Evolutionary conservation across 2,888 invertebrate species (phyloP).

Genomic region (Pseudococcus jackbeardsleyi): DNA sequence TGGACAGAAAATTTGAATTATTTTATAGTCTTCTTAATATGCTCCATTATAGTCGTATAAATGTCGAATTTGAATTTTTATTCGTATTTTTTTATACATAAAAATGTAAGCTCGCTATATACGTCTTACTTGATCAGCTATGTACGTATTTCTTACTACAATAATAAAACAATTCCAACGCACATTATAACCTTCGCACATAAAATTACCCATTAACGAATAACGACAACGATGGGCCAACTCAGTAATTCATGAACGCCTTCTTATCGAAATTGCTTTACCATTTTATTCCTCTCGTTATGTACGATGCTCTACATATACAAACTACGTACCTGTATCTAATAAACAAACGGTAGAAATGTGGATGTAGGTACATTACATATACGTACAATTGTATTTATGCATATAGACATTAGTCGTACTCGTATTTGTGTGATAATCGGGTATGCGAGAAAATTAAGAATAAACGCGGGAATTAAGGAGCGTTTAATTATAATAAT

Average conservation of each 20-base stretch:
- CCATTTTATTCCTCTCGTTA: neutral
- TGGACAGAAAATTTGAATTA: too few species aligned
- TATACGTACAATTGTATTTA: too few species aligned
- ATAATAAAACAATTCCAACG: conserved; percentile 1
- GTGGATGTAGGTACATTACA: neutral
- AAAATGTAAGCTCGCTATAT: too few species aligned
- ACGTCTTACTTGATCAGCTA: neutral
- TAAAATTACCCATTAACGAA: conserved; percentile 20
- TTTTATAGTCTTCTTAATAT: too few species aligned
- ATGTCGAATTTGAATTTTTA: too few species aligned
- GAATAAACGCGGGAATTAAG: conserved; percentile 24
- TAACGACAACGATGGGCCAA: neutral
- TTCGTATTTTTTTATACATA: too few species aligned
- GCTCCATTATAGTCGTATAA: too few species aligned
- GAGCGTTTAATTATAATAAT: conserved; percentile 32
- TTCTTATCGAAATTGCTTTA: conserved; percentile 10
- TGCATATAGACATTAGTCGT: neutral
- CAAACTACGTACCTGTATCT: too few species aligned
- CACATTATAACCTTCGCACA: conserved; percentile 2
- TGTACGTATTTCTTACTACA: too few species aligned
- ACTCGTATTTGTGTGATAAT: neutral
- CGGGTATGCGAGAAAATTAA: conserved; percentile 16
- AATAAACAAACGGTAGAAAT: neutral
- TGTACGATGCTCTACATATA: neutral
- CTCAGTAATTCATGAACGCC: conserved; percentile 23